Percentiles rank a stretch among this genome's conserved stretches.
Evolutionary conservation across 2,113 vertebrate species (phyloP).

Genomic region (Bubo blakistoni): DNA sequence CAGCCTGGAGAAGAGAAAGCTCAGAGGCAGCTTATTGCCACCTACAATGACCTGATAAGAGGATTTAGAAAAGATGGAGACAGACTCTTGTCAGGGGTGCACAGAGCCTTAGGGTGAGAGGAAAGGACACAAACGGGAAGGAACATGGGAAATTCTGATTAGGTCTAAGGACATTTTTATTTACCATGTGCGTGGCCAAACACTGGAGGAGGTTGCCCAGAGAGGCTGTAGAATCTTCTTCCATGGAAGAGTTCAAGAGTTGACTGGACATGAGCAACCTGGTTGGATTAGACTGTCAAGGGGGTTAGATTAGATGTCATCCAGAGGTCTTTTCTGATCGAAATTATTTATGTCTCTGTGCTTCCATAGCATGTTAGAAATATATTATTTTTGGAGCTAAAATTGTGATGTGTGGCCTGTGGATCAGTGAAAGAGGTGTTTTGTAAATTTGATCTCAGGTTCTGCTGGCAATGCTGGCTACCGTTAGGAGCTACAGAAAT

Average conservation of each 20-base stretch:
- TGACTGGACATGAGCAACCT: neutral
- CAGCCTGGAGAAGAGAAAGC: neutral
- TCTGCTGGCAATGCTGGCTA: neutral
- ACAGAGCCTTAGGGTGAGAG: neutral
- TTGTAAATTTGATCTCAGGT: neutral
- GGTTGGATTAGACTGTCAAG: neutral
- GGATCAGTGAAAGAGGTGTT: neutral
- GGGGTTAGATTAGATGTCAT: neutral
- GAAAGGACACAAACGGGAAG: neutral
- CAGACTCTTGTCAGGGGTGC: neutral
- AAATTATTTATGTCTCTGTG: neutral
- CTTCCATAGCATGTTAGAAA: neutral
- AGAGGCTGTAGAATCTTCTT: neutral
- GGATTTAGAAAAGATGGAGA: neutral
- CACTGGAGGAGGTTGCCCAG: neutral
- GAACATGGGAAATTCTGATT: neutral
- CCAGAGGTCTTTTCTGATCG: neutral
- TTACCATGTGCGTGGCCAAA: neutral
- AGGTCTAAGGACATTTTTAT: neutral
- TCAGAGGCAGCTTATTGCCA: neutral
- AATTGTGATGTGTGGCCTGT: neutral
- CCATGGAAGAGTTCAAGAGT: neutral
- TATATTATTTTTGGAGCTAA: neutral
- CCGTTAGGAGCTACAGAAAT: neutral
- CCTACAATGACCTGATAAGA: neutral